A percentile compares a stretch with the other conserved stretches of the same genome.
Evolutionary conservation across 2,797 vertebrate genomes (phyloP).

Genomic region (Sebastes wilsoni): DNA sequence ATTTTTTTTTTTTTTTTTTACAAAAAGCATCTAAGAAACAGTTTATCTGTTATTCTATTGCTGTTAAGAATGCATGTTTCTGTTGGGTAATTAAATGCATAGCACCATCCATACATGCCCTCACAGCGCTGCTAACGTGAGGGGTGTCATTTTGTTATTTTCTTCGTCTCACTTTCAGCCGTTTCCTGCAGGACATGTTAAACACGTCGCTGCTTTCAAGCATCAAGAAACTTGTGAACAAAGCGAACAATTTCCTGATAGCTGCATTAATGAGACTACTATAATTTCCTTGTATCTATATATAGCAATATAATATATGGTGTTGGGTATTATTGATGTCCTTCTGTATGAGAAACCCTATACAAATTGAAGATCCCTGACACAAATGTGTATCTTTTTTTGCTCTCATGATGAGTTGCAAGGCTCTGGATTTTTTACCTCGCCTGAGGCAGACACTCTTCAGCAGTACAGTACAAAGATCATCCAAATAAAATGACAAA

Average conservation of each 20-base stretch:
- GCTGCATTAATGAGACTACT: slow-evolving; percentile 57
- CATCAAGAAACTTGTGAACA: slow-evolving; percentile 41
- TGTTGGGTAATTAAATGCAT: slow-evolving; percentile 74
- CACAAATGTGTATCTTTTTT: slow-evolving; percentile 51
- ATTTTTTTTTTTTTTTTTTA: slow-evolving; percentile 50
- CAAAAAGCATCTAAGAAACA: slow-evolving; percentile 72
- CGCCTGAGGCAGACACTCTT: slow-evolving; percentile 61
- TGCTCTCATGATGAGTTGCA: slow-evolving; percentile 24
- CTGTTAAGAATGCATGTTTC: slow-evolving; percentile 77
- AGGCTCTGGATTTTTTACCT: slow-evolving; percentile 54
- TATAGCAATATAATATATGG: slow-evolving; percentile 36
- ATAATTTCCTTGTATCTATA: slow-evolving; percentile 38
- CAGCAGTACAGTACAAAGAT: slow-evolving; percentile 75
- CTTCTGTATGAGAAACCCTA: slow-evolving; percentile 46
- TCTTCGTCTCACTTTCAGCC: slow-evolving; percentile 36
- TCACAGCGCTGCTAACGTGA: slow-evolving; percentile 51
- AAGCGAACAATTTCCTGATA: slow-evolving; percentile 57
- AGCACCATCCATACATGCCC: slow-evolving; percentile 79
- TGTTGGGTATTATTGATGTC: slow-evolving; percentile 35
- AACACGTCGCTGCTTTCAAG: slow-evolving; percentile 38
- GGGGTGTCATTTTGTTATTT: slow-evolving; percentile 37
- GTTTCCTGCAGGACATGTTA: slow-evolving; percentile 49
- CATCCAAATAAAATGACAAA: slow-evolving; percentile 58
- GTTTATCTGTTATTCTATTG: slow-evolving; percentile 77
- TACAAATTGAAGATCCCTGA: slow-evolving; percentile 56